phyloP scores from a whole-genome alignment of 2,113 vertebrate genomes.

The Blennius ocellaris region DNA sequence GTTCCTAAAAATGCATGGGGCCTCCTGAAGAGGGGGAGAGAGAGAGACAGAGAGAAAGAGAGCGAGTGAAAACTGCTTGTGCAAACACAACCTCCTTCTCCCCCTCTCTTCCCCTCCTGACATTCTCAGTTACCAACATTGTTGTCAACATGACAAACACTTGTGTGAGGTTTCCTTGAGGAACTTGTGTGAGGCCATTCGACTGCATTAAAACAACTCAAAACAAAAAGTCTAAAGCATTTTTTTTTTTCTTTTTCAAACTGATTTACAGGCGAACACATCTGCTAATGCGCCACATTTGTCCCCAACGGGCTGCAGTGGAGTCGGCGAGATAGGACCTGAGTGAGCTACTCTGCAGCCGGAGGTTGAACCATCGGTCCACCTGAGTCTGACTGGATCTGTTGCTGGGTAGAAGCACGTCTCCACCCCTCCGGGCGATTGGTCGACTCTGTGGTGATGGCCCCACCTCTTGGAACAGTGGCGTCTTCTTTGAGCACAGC shows the following conservation, averaged over 20 bases:
- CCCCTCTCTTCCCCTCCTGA: constrained; percentile 28
- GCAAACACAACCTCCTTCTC: constrained; percentile 47
- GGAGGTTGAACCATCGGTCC: constrained; percentile 40
- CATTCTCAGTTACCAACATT: constrained; percentile 54
- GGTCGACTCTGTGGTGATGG: constrained; percentile 45
- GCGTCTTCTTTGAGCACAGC: constrained; percentile 52
- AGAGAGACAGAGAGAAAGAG: no score
- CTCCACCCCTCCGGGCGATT: constrained; percentile 80
- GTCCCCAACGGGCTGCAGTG: not conserved
- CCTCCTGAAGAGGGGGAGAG: constrained; percentile 26
- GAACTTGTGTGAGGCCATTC: not conserved
- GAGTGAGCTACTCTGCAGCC: constrained; percentile 37
- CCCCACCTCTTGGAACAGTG: constrained; percentile 59
- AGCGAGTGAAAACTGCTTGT: constrained; percentile 55
- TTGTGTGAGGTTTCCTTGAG: no score
- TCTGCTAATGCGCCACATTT: constrained; percentile 31
- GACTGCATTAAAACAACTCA: not conserved
- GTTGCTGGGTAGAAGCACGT: constrained; percentile 79
- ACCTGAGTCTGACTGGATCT: constrained; percentile 65
- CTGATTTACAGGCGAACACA: not conserved
- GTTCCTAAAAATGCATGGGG: constrained; percentile 58
- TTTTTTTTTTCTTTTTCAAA: not conserved
- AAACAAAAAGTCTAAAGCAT: constrained; percentile 3
- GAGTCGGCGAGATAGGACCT: constrained; percentile 31
- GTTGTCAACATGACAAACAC: not conserved